Conservation (phyloP, 1,140 invertebrate species). For the Aphaenogaster rudis region DNA sequence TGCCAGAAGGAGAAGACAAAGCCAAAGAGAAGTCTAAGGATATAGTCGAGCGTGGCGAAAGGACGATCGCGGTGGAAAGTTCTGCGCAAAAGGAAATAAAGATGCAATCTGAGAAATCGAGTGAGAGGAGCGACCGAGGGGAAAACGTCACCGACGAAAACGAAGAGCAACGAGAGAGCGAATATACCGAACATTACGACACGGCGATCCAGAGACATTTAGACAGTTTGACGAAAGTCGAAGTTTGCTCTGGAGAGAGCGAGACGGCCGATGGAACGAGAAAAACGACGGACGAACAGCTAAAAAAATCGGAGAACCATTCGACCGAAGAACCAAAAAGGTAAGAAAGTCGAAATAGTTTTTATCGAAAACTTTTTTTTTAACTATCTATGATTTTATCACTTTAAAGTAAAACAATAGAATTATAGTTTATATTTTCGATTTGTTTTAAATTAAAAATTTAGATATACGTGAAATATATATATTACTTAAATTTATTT, state of each 20-base stretch:
- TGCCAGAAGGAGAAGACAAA: background rate
- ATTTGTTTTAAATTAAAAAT: slow-evolving; percentile 7
- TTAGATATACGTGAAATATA: background rate
- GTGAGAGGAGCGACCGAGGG: slow-evolving; percentile 66
- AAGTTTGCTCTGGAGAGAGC: slow-evolving; percentile 26
- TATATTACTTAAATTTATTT: background rate
- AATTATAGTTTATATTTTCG: background rate
- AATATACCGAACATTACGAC: slow-evolving; percentile 89
- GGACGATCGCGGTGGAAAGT: slow-evolving; percentile 14
- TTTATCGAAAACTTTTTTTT: slow-evolving; percentile 4
- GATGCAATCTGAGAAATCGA: slow-evolving; percentile 12
- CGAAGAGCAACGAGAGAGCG: slow-evolving; percentile 87
- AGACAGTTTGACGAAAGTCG: slow-evolving; percentile 84
- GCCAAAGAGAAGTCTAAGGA: slow-evolving; percentile 26
- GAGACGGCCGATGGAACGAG: background rate
- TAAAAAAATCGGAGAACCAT: slow-evolving; percentile 3
- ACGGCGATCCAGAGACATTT: slow-evolving; percentile 88
- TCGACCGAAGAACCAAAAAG: background rate
- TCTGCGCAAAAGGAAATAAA: slow-evolving; percentile 5
- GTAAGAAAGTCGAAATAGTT: slow-evolving; percentile 6
- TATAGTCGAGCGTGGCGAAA: background rate
- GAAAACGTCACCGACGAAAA: background rate
- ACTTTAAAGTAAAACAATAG: background rate
- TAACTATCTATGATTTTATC: background rate
- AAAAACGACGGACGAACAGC: background rate